phyloP scores from a whole-genome alignment of 2,113 vertebrate genomes.

The Proterorhinus semilunaris region DNA sequence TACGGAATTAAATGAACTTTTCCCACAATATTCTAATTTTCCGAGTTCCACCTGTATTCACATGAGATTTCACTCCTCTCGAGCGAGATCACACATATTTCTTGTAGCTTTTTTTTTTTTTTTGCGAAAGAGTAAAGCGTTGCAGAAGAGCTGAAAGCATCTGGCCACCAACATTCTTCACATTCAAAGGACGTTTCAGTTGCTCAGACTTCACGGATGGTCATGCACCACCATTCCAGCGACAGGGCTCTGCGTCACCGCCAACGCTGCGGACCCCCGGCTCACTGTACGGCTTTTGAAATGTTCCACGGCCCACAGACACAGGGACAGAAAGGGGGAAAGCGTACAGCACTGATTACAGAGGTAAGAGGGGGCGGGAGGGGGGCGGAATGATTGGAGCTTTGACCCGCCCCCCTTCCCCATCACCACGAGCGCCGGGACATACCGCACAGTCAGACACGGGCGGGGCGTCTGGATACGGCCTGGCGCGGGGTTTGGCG shows the following conservation, averaged over 20 bases:
- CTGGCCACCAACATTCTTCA: too few relatives aligned
- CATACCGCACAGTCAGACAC: constrained; percentile 83
- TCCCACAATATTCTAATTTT: too few relatives aligned
- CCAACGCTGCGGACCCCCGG: constrained; percentile 8
- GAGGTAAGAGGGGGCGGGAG: constrained; percentile 35
- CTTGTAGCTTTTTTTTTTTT: too few relatives aligned
- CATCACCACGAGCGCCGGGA: constrained; percentile 66
- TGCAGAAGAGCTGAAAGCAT: too few relatives aligned
- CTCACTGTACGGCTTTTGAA: constrained; percentile 12
- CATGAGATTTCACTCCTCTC: too few relatives aligned
- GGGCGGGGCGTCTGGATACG: constrained; percentile 78
- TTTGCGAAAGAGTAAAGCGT: too few relatives aligned
- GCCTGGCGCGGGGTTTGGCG: constrained; percentile 81
- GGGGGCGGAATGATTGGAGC: constrained; percentile 51
- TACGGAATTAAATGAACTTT: too few relatives aligned
- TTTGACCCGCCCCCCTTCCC: constrained; percentile 35
- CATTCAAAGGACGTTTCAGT: too few relatives aligned
- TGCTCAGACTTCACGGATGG: too few relatives aligned
- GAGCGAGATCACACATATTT: too few relatives aligned
- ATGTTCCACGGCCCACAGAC: constrained; percentile 24
- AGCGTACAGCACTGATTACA: constrained; percentile 48
- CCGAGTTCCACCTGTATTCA: too few relatives aligned
- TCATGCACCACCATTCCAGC: constrained; percentile 37
- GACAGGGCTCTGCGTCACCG: constrained; percentile 8
- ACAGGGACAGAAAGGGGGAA: constrained; percentile 27